Conservation (phyloP, 1,140 invertebrate genomes). For the Drosophila chauvacae region DNA sequence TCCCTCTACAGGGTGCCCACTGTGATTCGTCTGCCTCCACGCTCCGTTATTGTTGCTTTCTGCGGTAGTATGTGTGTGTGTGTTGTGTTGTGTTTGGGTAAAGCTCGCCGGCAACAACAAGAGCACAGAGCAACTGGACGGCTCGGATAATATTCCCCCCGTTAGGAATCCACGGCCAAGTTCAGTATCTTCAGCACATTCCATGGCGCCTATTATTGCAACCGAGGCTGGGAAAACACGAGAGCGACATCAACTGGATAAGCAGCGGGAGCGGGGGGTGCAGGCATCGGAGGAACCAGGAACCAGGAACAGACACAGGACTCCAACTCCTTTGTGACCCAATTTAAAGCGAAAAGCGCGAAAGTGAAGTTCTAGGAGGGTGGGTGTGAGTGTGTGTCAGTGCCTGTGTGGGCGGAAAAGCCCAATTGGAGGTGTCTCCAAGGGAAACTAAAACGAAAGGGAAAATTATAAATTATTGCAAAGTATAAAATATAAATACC, state of each 20-base stretch:
- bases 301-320: slow-evolving; percentile 22
- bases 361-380: slow-evolving; percentile 54
- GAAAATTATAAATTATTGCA: not conserved
- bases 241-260: not conserved
- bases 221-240: slow-evolving; percentile 4
- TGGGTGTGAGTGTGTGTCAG: not conserved
- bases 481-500: not conserved
- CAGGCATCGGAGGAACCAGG: slow-evolving; percentile 11
- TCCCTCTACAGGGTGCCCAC: not conserved
- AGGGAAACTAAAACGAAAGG: not conserved
- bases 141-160: slow-evolving; percentile 23
- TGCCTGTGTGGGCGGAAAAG: not conserved
- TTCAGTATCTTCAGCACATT: slow-evolving; percentile 81
- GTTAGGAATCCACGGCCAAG: slow-evolving; percentile 69
- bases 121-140: slow-evolving; percentile 9
- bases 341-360: slow-evolving; percentile 59
- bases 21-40: slow-evolving; percentile 1
- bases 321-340: slow-evolving; percentile 57
- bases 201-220: slow-evolving; percentile 70
- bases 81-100: slow-evolving; percentile 12
- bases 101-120: slow-evolving; percentile 26
- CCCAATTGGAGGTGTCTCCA: not conserved
- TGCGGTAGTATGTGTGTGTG: not conserved
- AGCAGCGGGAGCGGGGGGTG: slow-evolving; percentile 7
- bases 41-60: slow-evolving; percentile 15